Evolutionary conservation across 2,888 invertebrate genomes (phyloP).

Genomic region (Furcula furcula): DNA sequence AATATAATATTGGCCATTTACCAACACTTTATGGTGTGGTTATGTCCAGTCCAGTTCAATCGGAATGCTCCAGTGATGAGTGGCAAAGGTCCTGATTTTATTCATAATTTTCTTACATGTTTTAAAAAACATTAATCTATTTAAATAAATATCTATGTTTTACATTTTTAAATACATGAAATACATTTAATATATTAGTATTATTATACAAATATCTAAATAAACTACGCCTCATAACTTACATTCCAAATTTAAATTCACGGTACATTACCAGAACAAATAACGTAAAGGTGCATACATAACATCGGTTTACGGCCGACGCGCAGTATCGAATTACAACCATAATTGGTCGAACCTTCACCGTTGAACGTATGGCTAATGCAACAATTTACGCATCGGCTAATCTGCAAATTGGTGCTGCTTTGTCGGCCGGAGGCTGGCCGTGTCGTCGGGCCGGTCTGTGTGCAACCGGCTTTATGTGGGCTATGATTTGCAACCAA

Average conservation of each 20-base stretch:
- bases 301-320: conserved; percentile 35
- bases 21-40: no score
- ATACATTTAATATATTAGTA: no score
- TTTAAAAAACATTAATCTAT: no score
- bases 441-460: conserved; percentile 41
- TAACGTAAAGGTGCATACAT: conserved; percentile 46
- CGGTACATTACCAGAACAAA: conserved; percentile 38
- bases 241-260: conserved; percentile 29
- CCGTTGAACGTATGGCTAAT: conserved; percentile 59
- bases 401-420: conserved; percentile 75
- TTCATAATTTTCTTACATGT: no score
- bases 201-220: no score
- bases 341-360: conserved; percentile 59
- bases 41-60: no score
- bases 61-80: no score
- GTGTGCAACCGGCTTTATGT: conserved; percentile 43
- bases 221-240: no score
- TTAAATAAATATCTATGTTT: no score
- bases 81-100: no score
- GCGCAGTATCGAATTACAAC: conserved; percentile 53
- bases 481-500: conserved; percentile 19
- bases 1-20: no score
- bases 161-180: no score
- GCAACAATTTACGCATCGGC: conserved; percentile 75
- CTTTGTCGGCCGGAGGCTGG: conserved; percentile 59